Evolutionary conservation across 2,797 vertebrate species (phyloP), one percentile per base, ranked within the genome.

Genomic region (Centropyge bicolor): DNA sequence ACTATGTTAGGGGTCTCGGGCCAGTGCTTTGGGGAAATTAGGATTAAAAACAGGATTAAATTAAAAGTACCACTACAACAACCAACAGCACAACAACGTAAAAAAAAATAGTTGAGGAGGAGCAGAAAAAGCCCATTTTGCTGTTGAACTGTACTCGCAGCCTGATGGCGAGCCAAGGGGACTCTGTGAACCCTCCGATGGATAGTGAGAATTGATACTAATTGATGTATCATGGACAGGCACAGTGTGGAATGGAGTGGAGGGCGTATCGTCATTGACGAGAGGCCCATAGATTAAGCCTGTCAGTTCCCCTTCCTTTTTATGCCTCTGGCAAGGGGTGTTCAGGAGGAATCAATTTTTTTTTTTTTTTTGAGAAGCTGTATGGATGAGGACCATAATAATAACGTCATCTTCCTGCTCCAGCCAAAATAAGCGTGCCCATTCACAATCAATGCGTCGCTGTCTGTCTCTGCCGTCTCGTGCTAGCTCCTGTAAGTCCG

Each of bases 301-400:
- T 92, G 92, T 92, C 90, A 86, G 89, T 93, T 94, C 90, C 83
- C 77, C 89, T 87, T 86, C 89, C 87, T 87, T 86, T 89, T 85
- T 84, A 75, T 83, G 90, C 92, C 90, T 79, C 88, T 85, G 91
- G 90, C 86, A 86, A 93, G 35, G 65, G 61, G 60, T 79, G 83
- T 79, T 90, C 66, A 77, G 85, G 67, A 89, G 82, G 80, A 93
- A 94, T 94, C 88, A 77, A 92, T 54, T 31, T 92, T 86, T 92
- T 92, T 92, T 54, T 31, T 92, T 86, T 92, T 92, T 92, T 89
- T 89, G 71, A 86, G 88, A 89, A 73, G 79, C 81, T 56, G 73
- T 81, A 80, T 55, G 74, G 81, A 85, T 70, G 73, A 84, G 77
- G 81, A 87, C 88, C 82, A 88, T 90, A 91, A 92, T 88, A 90